Percentiles rank a stretch among this genome's conserved stretches.
These are phyloP conservation scores for Seriola dumerili DNA, from an alignment of 2,113 vertebrate species.

Conservation along the genomic window DNA sequence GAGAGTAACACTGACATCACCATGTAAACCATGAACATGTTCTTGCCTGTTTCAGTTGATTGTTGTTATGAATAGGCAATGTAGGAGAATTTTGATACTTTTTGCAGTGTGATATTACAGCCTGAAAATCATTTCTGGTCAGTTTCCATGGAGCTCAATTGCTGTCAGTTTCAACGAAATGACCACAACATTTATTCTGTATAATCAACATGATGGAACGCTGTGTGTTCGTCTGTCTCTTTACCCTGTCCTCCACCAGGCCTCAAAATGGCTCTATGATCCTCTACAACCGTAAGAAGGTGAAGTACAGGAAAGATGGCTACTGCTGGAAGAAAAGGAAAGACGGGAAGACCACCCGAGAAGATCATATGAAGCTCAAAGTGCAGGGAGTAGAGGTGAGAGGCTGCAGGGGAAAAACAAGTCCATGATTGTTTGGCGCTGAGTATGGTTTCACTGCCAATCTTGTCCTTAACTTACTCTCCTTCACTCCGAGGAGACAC, in stretches of 20 bases:
- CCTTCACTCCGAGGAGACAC: constrained; percentile 49
- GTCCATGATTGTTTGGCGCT: constrained; percentile 58
- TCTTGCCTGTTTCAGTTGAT: not conserved
- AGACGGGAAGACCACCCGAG: constrained; percentile 93
- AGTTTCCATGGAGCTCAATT: constrained; percentile 5
- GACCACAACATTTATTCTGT: not conserved
- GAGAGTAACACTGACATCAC: constrained; percentile 41
- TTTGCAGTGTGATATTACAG: not conserved
- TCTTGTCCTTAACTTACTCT: constrained; percentile 64
- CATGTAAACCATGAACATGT: not conserved
- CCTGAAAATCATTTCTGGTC: not conserved
- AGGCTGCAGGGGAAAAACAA: constrained; percentile 60
- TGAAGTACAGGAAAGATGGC: constrained; percentile 94
- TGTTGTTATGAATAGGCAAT: constrained; percentile 15
- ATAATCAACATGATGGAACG: constrained; percentile 6
- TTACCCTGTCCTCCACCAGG: constrained; percentile 69
- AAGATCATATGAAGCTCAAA: constrained; percentile 96
- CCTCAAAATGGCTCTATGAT: constrained; percentile 94
- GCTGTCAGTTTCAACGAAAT: not conserved
- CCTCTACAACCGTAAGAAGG: constrained; percentile 95
- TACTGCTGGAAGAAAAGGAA: constrained; percentile 96
- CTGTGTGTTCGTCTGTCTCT: constrained; percentile 13
- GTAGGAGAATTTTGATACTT: constrained; percentile 1
- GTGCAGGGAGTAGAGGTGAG: constrained; percentile 94
- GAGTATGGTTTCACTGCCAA: constrained; percentile 46